Base-by-base conservation (phyloP, 2,113 vertebrate species). In the Eulemur rufifrons region DNA sequence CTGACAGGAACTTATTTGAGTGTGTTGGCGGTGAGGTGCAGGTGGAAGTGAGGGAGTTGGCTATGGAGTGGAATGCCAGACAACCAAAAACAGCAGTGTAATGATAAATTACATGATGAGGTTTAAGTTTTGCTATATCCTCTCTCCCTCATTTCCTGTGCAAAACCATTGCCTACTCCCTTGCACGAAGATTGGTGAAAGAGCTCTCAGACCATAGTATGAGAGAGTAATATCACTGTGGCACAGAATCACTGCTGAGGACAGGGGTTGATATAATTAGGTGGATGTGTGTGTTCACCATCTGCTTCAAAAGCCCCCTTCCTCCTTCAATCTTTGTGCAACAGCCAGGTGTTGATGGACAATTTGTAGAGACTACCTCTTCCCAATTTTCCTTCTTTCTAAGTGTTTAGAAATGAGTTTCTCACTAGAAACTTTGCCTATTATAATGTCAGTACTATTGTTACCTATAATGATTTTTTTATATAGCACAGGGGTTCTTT, bases 211-310 rank as follows among this genome's bases (percentile, higher is more conserved):
- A 21, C 14, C 29, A 20, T 29, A 1, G 13, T 37, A 25, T 25
- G 63, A 59, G 77, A 25, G 5, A 17, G 1, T 10, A 25, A 23
- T 42, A 64, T 68, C 34, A 32, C 7, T 11, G 20, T 20, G 42
- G 20, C 23, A 21, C 68, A 50, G 34, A 82, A 29, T 45, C 56
- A 50, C 59, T 14, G 3, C 20, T 27, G 37, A 42, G 20, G 25
- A 27, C 11, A 42, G 50, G 0, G n/a, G 2, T 32, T 61, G 32
- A 61, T 20, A 50, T 39, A 39, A 61, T 50, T 47, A 34, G 14
- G 39, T 18, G 18, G 2, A 39, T 2, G 47, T 6, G 21, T 5
- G 14, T n/a, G 18, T 27, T 50, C 1, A 39, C 32, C 0, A 2
- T 50, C 34, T 69, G 27, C 27, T 86, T 78, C 27, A 25, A 14